phyloP scores from a whole-genome alignment of 2,888 invertebrate species.

The Synanthedon vespiformis region DNA sequence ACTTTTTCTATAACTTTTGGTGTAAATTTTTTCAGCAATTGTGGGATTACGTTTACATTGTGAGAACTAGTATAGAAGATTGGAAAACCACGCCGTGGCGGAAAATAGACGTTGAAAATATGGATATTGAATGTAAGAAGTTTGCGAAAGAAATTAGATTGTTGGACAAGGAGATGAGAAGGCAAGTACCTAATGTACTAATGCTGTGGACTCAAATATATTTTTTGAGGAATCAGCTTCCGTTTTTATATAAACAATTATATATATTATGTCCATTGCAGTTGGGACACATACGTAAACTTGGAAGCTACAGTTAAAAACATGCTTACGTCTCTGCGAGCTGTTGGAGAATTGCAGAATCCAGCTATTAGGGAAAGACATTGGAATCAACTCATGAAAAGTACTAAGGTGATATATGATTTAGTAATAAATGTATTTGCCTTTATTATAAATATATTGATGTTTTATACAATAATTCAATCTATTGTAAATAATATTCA shows the following conservation, averaged over 20 bases:
- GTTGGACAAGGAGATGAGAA: conserved; percentile 95
- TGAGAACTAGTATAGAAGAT: conserved; percentile 91
- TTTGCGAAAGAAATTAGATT: conserved; percentile 94
- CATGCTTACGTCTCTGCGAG: conserved; percentile 93
- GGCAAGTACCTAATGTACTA: conserved; percentile 27
- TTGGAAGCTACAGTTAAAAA: conserved; percentile 95
- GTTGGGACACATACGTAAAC: conserved; percentile 91
- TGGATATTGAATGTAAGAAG: conserved; percentile 98
- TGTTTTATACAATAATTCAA: conserved; percentile 1
- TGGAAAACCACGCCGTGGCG: conserved; percentile 99
- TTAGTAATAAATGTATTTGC: background rate
- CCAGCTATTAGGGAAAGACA: conserved; percentile 95
- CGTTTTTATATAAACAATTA: background rate
- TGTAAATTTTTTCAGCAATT: conserved; percentile 74
- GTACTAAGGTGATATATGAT: conserved; percentile 81
- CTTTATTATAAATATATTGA: conserved; percentile 12
- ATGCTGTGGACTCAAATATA: background rate
- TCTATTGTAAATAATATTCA: conserved; percentile 29
- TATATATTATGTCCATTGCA: conserved; percentile 12
- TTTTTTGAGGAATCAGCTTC: too few relatives aligned
- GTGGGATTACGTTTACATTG: conserved; percentile 95
- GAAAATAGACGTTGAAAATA: conserved; percentile 96
- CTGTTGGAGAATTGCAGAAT: conserved; percentile 96
- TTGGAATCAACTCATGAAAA: conserved; percentile 96
- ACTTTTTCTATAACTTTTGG: background rate